A percentile compares a stretch with the other conserved stretches of the same genome.
phyloP scores from a whole-genome alignment of 1,140 invertebrate genomes.

The Phocides pigmalion region DNA sequence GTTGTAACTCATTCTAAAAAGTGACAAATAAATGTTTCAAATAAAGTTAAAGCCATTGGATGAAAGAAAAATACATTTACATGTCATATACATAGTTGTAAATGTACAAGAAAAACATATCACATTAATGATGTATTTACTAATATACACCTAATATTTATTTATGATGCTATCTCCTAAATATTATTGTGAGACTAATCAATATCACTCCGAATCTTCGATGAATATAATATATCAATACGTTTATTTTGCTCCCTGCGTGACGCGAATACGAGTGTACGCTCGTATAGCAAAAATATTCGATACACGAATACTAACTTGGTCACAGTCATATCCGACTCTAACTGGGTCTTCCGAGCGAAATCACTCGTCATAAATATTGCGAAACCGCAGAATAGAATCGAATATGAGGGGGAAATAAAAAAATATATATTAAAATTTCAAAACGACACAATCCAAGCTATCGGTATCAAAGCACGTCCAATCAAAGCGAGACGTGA shows the following conservation, averaged over 20 bases:
- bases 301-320: constrained; percentile 53
- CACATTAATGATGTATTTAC: too few relatives aligned
- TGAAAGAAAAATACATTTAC: too few relatives aligned
- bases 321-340: constrained; percentile 50
- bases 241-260: constrained; percentile 11
- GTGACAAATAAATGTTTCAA: too few relatives aligned
- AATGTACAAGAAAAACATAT: too few relatives aligned
- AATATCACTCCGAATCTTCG: background rate
- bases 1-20: background rate
- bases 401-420: constrained; percentile 71
- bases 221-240: constrained; percentile 22
- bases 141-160: background rate
- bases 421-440: constrained; percentile 78
- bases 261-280: constrained; percentile 7
- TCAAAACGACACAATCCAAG: constrained; percentile 71
- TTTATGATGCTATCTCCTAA: background rate
- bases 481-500: constrained; percentile 80
- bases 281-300: background rate
- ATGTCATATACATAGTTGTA: too few relatives aligned
- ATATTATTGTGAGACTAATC: constrained; percentile 6
- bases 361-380: constrained; percentile 73
- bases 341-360: constrained; percentile 58
- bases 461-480: constrained; percentile 82
- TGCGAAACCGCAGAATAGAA: constrained; percentile 72
- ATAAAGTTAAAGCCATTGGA: too few relatives aligned